Evolutionary conservation across 2,113 vertebrate species (phyloP), one percentile per base, ranked within the genome.

Genomic region (Sciurus niger): DNA sequence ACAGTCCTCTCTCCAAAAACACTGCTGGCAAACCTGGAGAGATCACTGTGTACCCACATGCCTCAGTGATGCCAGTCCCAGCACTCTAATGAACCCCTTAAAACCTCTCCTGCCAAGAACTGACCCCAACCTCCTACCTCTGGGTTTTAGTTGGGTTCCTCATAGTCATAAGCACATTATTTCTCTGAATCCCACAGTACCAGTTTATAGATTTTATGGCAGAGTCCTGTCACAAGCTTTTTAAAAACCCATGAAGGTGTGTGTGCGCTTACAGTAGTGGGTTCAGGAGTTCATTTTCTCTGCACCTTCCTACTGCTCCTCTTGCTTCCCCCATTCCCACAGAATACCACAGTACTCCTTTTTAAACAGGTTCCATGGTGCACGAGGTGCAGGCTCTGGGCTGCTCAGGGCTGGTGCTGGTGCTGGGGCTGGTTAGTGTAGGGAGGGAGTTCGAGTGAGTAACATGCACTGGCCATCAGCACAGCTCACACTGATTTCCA

Each of bases 401-500:
- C 30, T 92, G 55, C 40, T 73, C 80, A 28, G 65, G 58, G 46
- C 46, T 88, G 34, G 16, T 13, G 87, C 40, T 40, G 40, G 40
- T 40, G 40, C 65, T 1, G 53, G 53, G 60, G 68, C 89, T 24
- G 46, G 18, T 37, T 58, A 25, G 84, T 18, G 46, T 70, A 51
- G 28, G 37, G 43, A 70, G 30, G 82, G 18, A 43, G 28, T 18
- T 25, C 6, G 70, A 34, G 4, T n/a, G 46, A 67, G 53, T 43
- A 8, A 9, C 0, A 0, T 32, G 67, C 37, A 1, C 0, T 0
- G 30, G 78, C 88, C 82, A 34, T 22, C 46, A 37, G 51, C 1
- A 11, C 22, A 2, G 20, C 24, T 30, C 55, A 10, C 2, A 28
- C 63, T 4, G 79, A 55, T 13, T 51, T 20, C 0, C 0, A 0